These are phyloP conservation scores for Drosophila atroscutellata DNA, from an alignment of 2,888 invertebrate species.

Conservation along the genomic window DNA sequence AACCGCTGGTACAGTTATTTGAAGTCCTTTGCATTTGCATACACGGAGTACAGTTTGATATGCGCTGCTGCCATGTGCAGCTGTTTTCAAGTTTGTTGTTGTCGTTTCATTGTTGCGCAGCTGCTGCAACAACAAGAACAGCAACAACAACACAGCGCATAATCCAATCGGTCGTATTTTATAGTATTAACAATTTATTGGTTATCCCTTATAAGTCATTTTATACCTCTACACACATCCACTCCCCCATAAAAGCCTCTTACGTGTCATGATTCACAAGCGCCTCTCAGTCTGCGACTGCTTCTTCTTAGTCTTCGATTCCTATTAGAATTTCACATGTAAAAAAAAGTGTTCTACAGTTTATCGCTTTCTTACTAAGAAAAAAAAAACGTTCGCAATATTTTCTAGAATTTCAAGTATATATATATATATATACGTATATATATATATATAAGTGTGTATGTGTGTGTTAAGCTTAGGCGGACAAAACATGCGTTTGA, in stretches of 20 bases:
- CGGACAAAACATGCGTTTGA: background rate
- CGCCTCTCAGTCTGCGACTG: slow-evolving; percentile 14
- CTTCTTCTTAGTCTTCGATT: slow-evolving; percentile 2
- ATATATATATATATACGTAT: background rate
- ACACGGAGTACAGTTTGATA: slow-evolving; percentile 55
- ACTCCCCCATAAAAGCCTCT: background rate
- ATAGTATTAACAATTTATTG: slow-evolving; percentile 13
- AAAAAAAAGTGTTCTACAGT: slow-evolving; percentile 8
- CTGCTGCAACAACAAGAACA: slow-evolving; percentile 50
- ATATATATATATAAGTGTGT: too few relatives aligned
- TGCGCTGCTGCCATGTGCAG: slow-evolving; percentile 56
- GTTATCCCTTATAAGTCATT: slow-evolving; percentile 14
- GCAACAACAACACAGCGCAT: slow-evolving; percentile 29
- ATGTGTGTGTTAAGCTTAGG: background rate
- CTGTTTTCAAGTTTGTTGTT: slow-evolving; percentile 66
- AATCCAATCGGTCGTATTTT: slow-evolving; percentile 39
- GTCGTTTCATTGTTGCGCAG: slow-evolving; percentile 61
- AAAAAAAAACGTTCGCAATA: background rate
- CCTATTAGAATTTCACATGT: slow-evolving; percentile 19
- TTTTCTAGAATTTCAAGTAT: background rate
- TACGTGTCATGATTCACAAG: slow-evolving; percentile 40
- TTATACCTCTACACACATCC: background rate
- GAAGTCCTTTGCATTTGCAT: slow-evolving; percentile 23
- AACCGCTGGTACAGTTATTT: slow-evolving; percentile 58
- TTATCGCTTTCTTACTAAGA: background rate